phyloP scores from a whole-genome alignment of 64 coral and sea anemone species.

The Actinia equina region DNA sequence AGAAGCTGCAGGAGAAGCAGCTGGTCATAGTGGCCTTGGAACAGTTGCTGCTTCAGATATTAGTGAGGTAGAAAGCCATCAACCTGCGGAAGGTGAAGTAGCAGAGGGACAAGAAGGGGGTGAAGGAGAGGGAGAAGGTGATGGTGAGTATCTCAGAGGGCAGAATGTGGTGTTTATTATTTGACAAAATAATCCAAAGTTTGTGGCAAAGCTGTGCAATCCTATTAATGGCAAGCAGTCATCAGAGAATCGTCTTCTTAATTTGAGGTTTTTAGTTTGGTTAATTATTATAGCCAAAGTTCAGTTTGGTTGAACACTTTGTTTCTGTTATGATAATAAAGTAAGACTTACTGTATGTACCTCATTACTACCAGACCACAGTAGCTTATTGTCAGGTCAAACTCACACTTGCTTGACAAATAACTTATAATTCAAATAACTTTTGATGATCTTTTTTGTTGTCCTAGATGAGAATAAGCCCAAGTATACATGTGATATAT shows the following conservation, averaged over 20 bases:
- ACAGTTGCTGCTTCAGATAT: slow-evolving; percentile 43
- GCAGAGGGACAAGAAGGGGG: slow-evolving; percentile 23
- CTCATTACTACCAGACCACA: no score
- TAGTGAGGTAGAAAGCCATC: slow-evolving; percentile 33
- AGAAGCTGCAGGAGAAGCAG: slow-evolving; percentile 55
- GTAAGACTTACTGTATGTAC: no score
- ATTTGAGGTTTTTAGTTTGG: no score
- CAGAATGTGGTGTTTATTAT: background rate
- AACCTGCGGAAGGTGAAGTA: slow-evolving; percentile 20
- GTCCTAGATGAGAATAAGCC: slow-evolving; percentile 84
- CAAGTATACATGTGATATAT: slow-evolving; percentile 99
- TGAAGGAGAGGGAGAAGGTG: slow-evolving; percentile 34
- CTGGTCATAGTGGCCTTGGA: slow-evolving; percentile 27
- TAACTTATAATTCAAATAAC: background rate
- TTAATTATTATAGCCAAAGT: no score
- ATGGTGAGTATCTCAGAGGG: slow-evolving; percentile 20
- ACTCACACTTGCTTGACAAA: no score
- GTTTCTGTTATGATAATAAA: no score
- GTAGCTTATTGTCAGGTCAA: no score
- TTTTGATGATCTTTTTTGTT: background rate
- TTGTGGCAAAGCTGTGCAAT: no score
- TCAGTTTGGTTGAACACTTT: no score
- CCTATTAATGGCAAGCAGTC: no score
- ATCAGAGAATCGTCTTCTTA: no score
- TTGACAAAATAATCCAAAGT: no score